A percentile compares a stretch with the other conserved stretches of the same genome.
Conservation (phyloP, 2,113 vertebrate genomes). For the Caranx melampygus region DNA sequence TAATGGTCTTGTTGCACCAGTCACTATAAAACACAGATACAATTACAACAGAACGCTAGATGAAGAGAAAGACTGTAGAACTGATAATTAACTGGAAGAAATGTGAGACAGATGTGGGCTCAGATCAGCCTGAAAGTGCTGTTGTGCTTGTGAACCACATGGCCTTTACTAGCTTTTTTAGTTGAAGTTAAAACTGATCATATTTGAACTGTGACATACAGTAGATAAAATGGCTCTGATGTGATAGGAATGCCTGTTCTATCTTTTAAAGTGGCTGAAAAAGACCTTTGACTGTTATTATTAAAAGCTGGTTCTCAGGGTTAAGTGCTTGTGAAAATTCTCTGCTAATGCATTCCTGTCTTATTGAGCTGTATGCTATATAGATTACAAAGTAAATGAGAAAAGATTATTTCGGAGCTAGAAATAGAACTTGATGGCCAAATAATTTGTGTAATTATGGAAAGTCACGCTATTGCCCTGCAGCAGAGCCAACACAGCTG, state of each 20-base stretch:
- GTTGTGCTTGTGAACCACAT: background rate
- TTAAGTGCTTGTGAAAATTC: slow-evolving; percentile 46
- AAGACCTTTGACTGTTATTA: slow-evolving; percentile 43
- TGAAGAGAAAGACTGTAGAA: background rate
- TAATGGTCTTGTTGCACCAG: background rate
- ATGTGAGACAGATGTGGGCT: too few relatives aligned
- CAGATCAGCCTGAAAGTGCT: background rate
- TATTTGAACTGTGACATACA: background rate
- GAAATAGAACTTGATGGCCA: slow-evolving; percentile 44
- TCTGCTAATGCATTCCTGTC: slow-evolving; percentile 47
- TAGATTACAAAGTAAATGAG: slow-evolving; percentile 55
- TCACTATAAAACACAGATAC: background rate
- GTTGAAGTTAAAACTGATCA: background rate
- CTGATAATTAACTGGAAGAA: too few relatives aligned
- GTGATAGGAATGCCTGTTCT: background rate
- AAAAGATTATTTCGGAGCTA: slow-evolving; percentile 50
- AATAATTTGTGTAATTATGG: slow-evolving; percentile 57
- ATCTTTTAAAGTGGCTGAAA: slow-evolving; percentile 17
- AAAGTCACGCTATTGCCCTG: slow-evolving; percentile 6
- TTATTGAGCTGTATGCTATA: slow-evolving; percentile 39
- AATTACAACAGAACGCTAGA: background rate
- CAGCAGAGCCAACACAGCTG: slow-evolving; percentile 1
- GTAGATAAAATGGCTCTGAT: background rate
- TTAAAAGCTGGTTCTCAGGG: slow-evolving; percentile 19
- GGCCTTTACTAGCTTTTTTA: background rate